These are phyloP conservation scores for Cladopsammia gracilis DNA, from an alignment of 64 coral and sea anemone species.

Conservation along the genomic window DNA sequence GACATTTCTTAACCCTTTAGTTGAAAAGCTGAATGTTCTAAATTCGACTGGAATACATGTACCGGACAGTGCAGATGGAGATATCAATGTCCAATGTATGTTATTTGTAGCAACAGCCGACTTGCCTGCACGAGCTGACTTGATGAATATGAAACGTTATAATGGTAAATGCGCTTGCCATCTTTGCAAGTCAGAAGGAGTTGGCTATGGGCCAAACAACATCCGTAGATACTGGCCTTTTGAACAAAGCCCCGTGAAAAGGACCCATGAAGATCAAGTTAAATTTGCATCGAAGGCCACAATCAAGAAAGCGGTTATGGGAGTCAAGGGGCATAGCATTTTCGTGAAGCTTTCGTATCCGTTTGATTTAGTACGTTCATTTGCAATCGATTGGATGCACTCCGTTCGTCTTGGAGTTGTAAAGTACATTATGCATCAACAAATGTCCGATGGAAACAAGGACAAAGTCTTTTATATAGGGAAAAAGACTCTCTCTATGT, in stretches of 20 bases:
- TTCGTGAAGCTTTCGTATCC: too few relatives aligned
- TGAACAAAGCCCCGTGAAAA: neutral
- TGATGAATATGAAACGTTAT: constrained; percentile 69
- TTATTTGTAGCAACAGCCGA: too few relatives aligned
- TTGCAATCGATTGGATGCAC: constrained; percentile 76
- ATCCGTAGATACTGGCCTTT: constrained; percentile 41
- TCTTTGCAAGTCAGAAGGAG: constrained; percentile 33
- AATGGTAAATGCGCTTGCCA: too few relatives aligned
- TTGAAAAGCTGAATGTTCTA: constrained; percentile 59
- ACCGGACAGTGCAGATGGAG: constrained; percentile 58
- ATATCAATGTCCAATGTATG: too few relatives aligned
- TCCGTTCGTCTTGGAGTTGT: constrained; percentile 70
- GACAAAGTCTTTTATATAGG: constrained; percentile 67
- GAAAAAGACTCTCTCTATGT: constrained; percentile 47
- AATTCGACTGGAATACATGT: constrained; percentile 39
- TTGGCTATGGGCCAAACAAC: constrained; percentile 52
- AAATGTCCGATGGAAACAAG: constrained; percentile 43
- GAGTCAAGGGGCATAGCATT: constrained; percentile 49
- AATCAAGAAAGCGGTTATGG: constrained; percentile 34
- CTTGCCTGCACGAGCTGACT: constrained; percentile 67
- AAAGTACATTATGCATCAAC: constrained; percentile 63
- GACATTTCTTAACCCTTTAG: constrained; percentile 59
- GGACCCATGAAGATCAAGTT: constrained; percentile 45
- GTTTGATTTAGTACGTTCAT: constrained; percentile 55
- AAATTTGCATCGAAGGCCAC: constrained; percentile 19